Evolutionary conservation across 2,888 invertebrate genomes (phyloP), one percentile per base, ranked within the genome.

Genomic region (Eudasyphora cyanicolor): DNA sequence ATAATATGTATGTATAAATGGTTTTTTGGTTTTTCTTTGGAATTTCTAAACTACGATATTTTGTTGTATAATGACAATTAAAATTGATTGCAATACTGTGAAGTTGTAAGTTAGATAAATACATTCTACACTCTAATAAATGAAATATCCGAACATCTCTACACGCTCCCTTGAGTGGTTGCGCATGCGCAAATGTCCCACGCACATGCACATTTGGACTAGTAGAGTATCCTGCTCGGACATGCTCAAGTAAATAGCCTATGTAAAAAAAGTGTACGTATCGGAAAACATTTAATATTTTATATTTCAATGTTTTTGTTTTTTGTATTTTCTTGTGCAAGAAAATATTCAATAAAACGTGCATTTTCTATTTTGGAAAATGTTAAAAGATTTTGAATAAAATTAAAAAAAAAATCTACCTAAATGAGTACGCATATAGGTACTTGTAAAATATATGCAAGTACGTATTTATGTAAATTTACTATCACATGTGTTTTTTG

Each of bases 401-500:
- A 69, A 82, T 67, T 74, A 54, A 62, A 24, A 75, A 70, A 70
- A 71, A 32, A 71, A 49, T 76, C 49, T 19, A 74, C 69, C 51
- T 70, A 67, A 69, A 49, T 49, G 19, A 2, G 24, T 57, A 57
- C 21, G 29, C 21, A 67, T 78, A n/a, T n/a, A 81, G 10, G 12
- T 54, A 79, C 21, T 75, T 64, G 69, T 83, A 75, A 80, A 83
- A 83, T 83, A 57, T 29, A 29, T 60, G 21, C 21, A 54, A 54
- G 60, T 60, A 60, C 24, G 60, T 60, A 60, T 60, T 29, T 60
- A 60, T 29, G 60, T 60, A 80, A 80, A 78, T 78, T 83, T 84
- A 81, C 80, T 84, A 84, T 84, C 83, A 84, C 83, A 84, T 84
- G 38, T 69, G 74, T 80, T 79, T 76, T 71, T 70, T 19, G 17